phyloP scores from a whole-genome alignment of 2,113 vertebrate species.

The Myrmophylax atrothorax region DNA sequence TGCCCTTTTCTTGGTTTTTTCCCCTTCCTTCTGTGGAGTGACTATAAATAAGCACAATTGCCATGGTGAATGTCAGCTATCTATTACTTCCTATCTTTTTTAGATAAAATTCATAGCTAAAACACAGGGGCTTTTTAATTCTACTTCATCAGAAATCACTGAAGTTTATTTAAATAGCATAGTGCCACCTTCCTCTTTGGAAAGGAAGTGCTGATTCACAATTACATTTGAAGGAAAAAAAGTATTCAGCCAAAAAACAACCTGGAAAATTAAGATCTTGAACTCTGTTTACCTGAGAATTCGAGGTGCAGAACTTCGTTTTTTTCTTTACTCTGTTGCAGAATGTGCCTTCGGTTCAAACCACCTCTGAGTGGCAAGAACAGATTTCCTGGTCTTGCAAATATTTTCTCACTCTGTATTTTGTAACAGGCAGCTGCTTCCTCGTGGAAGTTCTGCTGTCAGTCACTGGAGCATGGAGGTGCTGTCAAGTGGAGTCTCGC shows the following conservation, averaged over 20 bases:
- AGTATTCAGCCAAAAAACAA: background rate
- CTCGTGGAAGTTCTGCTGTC: background rate
- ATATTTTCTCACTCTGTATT: background rate
- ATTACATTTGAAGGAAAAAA: background rate
- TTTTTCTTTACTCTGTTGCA: background rate
- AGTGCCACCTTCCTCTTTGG: background rate
- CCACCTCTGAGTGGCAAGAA: background rate
- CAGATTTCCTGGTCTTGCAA: background rate
- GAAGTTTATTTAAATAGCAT: background rate
- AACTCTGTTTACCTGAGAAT: background rate
- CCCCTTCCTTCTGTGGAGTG: background rate
- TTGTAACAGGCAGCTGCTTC: background rate
- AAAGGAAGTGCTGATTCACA: background rate
- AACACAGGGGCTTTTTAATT: background rate
- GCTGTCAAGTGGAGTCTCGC: background rate
- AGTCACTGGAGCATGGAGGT: background rate
- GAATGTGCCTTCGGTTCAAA: background rate
- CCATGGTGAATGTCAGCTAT: background rate
- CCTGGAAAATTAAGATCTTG: background rate
- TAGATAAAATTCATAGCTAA: background rate
- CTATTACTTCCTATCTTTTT: background rate
- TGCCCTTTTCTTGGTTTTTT: background rate
- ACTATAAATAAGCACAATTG: background rate
- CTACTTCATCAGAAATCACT: background rate
- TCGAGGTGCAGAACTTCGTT: accelerated